Base-by-base conservation (phyloP, 2,113 vertebrate genomes). In the Rhadina sibilatrix region DNA sequence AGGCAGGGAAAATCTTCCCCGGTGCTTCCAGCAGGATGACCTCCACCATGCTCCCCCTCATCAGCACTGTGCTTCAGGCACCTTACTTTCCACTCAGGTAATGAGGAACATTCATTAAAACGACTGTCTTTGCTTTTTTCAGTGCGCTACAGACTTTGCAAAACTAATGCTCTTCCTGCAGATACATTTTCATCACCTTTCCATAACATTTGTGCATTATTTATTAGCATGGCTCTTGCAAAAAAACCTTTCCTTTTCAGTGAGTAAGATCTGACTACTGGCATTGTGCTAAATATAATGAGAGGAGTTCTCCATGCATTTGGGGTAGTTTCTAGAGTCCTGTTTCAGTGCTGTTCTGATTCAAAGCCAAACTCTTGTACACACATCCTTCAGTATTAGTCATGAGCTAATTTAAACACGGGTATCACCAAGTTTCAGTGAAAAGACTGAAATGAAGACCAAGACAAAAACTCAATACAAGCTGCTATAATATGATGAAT, bases 381-480 rank as follows among this genome's bases (percentile, higher is more conserved):
- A 44, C 59, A 56, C 83, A 88, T 88, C 71, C 77, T 83, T 88
- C 94, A 85, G 50, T 72, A 74, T 61, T 66, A 75, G 54, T 59
- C 59, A 66, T 23, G 50, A 86, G 72, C 54, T 77, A 70, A 65
- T 86, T 97, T 90, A 82, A 97, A 95, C 10, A 15, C 79, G 94
- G 91, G 88, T 93, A 95, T 89, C 95, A 90, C 30, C 61, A 40
- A 75, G 72, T 95, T 97, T 89, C 15, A 46, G 22, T 83, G 49
- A 96, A 70, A 83, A 74, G 90, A 93, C 47, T 96, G 74, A 94
- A 89, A 87, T 79, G 66, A 92, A 96, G 92, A 89, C 35, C 4
- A 91, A 96, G 85, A 71, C 71, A 54, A 85, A 94, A 89, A 97
- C 96, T 96, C 83, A 74, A 95, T 82, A 96, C 84, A 92, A 96